phyloP scores from a whole-genome alignment of 2,888 invertebrate species.

The Ecliptopera silaceata region DNA sequence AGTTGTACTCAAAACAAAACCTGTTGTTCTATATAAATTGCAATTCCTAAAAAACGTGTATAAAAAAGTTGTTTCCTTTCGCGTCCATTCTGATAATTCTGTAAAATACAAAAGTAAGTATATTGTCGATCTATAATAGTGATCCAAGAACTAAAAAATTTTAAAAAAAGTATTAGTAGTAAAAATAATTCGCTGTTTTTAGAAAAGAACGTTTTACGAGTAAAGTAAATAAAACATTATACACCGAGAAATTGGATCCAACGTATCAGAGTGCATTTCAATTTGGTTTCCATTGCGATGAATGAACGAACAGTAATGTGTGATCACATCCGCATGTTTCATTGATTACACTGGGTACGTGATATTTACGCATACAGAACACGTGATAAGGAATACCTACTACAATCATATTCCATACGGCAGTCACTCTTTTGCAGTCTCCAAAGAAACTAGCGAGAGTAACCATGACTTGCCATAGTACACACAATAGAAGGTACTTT shows the following conservation, averaged over 20 bases:
- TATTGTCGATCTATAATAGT: no score
- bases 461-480: not conserved
- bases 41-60: no score
- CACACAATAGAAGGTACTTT: conserved; percentile 8
- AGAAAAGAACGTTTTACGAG: conserved; percentile 6
- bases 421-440: no score
- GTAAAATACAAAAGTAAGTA: no score
- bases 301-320: conserved; percentile 33
- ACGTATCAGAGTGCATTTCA: conserved; percentile 29
- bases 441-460: not conserved
- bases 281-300: conserved; percentile 33
- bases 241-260: conserved; percentile 28
- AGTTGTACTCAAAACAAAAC: no score
- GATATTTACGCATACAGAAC: conserved; percentile 21
- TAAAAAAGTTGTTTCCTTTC: no score
- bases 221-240: conserved; percentile 21
- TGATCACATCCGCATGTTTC: conserved; percentile 35
- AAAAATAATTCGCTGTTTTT: conserved; percentile 11
- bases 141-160: no score
- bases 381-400: conserved; percentile 3
- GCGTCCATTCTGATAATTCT: no score
- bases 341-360: conserved; percentile 25
- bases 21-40: no score
- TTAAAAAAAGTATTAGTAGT: conserved; percentile 13
- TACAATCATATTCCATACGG: not conserved